These are phyloP conservation scores for Alauda arvensis DNA, from an alignment of 2,797 vertebrate species.

Conservation along the genomic window DNA sequence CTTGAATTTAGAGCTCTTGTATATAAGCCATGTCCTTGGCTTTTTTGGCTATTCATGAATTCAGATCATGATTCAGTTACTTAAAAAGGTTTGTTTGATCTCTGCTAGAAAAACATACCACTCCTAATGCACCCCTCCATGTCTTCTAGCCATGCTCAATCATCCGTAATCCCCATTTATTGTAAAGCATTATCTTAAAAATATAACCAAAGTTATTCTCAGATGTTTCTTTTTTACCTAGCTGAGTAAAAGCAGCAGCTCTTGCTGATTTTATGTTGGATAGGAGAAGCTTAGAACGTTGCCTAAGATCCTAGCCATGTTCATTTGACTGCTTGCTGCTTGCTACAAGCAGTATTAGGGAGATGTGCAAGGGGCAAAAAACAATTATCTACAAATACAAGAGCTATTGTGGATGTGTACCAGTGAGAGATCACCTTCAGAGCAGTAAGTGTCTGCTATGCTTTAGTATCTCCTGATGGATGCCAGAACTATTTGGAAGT, in stretches of 20 bases:
- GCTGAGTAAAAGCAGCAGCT: neutral
- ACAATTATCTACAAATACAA: neutral
- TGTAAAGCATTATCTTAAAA: neutral
- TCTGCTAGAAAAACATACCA: neutral
- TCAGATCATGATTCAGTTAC: neutral
- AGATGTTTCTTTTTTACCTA: neutral
- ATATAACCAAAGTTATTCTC: neutral
- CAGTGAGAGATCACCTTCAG: neutral
- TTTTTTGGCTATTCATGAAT: neutral
- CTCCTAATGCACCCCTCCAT: neutral
- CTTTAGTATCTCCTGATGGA: neutral
- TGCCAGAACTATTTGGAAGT: neutral
- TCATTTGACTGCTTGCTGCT: neutral
- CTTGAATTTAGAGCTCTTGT: neutral
- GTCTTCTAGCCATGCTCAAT: neutral
- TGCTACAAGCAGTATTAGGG: neutral
- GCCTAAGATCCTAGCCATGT: neutral
- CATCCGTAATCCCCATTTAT: neutral
- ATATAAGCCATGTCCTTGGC: neutral
- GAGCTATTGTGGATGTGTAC: neutral
- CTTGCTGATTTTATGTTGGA: neutral
- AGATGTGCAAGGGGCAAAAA: accelerated
- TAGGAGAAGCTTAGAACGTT: neutral
- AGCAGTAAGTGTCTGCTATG: neutral
- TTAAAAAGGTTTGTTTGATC: neutral